phyloP scores from a whole-genome alignment of 2,888 invertebrate species.

The Nymphalis c-album region DNA sequence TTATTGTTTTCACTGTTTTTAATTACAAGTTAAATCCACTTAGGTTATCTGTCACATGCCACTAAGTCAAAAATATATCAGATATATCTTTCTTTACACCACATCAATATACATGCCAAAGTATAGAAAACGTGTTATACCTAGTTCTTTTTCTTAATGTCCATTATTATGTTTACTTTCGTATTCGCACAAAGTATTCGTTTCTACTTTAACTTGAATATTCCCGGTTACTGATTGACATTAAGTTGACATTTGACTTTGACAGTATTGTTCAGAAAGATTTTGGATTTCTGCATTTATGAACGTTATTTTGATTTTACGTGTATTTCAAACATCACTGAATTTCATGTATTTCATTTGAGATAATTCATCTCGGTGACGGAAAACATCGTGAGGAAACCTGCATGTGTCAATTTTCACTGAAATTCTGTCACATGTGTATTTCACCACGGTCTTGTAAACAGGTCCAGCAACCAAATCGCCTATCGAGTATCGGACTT shows the following conservation, averaged over 20 bases:
- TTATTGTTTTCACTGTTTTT: conserved; percentile 25
- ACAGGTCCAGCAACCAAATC: too few species aligned
- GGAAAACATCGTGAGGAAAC: too few species aligned
- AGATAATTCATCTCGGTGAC: too few species aligned
- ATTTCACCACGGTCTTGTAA: too few species aligned
- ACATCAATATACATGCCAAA: neutral
- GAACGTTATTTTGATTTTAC: too few species aligned
- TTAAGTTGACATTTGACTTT: conserved; percentile 13
- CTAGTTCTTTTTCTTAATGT: neutral
- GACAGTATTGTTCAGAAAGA: neutral
- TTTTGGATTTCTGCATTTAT: neutral
- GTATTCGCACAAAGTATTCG: neutral
- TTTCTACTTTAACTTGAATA: conserved; percentile 35
- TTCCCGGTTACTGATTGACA: conserved; percentile 38
- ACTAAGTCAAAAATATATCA: conserved; percentile 21
- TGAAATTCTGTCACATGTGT: too few species aligned
- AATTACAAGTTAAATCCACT: conserved; percentile 22
- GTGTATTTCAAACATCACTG: too few species aligned
- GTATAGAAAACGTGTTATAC: neutral
- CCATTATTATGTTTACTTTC: neutral
- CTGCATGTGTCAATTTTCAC: too few species aligned
- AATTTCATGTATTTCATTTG: too few species aligned
- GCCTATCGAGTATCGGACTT: too few species aligned
- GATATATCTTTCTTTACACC: neutral
- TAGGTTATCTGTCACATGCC: conserved; percentile 54